Percentiles rank a stretch among this genome's conserved stretches.
Conservation (phyloP, 1,140 invertebrate genomes). For the Calephelis virginiensis region DNA sequence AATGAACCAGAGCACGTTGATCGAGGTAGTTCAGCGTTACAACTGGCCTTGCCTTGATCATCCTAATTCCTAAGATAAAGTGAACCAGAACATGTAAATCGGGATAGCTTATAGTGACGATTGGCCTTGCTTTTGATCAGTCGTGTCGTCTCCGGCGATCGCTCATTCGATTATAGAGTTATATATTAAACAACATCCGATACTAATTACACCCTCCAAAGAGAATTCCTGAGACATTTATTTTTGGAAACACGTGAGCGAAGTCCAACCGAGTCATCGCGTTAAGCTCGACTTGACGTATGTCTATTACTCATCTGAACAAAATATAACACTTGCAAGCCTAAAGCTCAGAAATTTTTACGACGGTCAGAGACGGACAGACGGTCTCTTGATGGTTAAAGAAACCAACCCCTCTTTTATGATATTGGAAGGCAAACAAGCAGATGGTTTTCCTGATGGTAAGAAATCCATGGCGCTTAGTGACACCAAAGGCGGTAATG, state of each 20-base stretch:
- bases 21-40: too few relatives aligned
- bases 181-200: conserved; percentile 14
- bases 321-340: neutral
- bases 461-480: too few relatives aligned
- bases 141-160: conserved; percentile 2
- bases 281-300: conserved; percentile 22
- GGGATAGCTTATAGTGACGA: conserved; percentile 42
- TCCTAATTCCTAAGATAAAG: too few relatives aligned
- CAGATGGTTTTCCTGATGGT: too few relatives aligned
- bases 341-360: too few relatives aligned
- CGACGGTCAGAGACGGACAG: too few relatives aligned
- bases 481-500: too few relatives aligned
- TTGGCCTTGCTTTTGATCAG: conserved; percentile 51
- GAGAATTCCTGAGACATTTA: conserved; percentile 42
- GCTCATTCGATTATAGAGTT: conserved; percentile 10
- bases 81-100: neutral
- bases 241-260: conserved; percentile 50
- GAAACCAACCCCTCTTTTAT: too few relatives aligned
- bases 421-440: too few relatives aligned
- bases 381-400: too few relatives aligned
- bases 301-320: conserved; percentile 6
- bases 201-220: conserved; percentile 34
- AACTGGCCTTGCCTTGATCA: too few relatives aligned
- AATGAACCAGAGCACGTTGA: too few relatives aligned
- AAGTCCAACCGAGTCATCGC: conserved; percentile 29